These are phyloP conservation scores for Rhinoderma darwinii DNA, from an alignment of 2,113 vertebrate species.

Conservation along the genomic window DNA sequence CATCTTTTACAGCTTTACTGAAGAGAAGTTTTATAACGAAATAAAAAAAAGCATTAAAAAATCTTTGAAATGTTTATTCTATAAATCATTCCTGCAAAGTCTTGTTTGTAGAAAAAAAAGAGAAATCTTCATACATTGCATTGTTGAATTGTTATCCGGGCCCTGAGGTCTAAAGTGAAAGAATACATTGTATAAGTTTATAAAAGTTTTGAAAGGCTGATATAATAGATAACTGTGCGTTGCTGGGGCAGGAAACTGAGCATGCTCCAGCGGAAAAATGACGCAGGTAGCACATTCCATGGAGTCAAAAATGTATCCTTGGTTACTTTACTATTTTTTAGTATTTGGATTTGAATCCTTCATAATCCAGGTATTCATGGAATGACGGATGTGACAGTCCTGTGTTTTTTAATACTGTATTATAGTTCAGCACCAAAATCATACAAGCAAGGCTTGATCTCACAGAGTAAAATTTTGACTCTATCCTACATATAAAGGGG, in stretches of 20 bases:
- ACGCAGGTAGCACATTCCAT: constrained; percentile 51
- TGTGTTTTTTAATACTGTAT: constrained; percentile 9
- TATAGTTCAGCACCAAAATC: background rate
- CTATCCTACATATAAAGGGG: no score
- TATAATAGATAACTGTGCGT: constrained; percentile 10
- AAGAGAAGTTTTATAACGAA: background rate
- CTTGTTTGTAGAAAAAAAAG: background rate
- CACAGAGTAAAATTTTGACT: background rate
- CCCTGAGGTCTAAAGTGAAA: background rate
- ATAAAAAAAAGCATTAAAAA: background rate
- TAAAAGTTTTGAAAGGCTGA: constrained; percentile 14
- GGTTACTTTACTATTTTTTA: constrained; percentile 46
- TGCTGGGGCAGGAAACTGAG: background rate
- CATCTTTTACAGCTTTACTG: background rate
- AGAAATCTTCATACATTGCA: background rate
- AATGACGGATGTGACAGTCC: constrained; percentile 30
- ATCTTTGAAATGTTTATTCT: constrained; percentile 12
- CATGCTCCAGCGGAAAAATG: constrained; percentile 3
- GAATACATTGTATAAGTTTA: background rate
- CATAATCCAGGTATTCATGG: constrained; percentile 39
- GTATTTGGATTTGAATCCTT: constrained; percentile 29
- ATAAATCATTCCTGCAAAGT: constrained; percentile 17
- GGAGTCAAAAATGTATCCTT: constrained; percentile 1
- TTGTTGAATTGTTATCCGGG: background rate
- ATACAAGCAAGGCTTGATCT: background rate